Base-by-base conservation (phyloP, 2,113 vertebrate species). In the Formicarius rufipectus region DNA sequence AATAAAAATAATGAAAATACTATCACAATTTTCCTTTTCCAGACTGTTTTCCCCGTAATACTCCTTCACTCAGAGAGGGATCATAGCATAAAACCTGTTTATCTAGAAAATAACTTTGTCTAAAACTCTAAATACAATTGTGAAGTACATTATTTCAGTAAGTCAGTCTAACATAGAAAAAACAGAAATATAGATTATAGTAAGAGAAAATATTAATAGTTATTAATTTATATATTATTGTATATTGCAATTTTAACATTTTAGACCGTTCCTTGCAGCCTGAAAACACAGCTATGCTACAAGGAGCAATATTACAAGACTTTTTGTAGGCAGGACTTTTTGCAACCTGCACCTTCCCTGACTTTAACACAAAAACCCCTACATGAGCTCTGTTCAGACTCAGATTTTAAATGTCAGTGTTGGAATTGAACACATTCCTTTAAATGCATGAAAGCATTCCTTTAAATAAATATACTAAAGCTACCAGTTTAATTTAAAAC, bases 401-500 rank as follows among this genome's bases (percentile, higher is more conserved):
- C 27, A 63, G 39, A 77, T 74, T 93, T 91, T 93, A 85, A 83
- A 59, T 15, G n/a, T 72, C 80, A 89, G 21, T 52, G 74, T 67
- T 71, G 81, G 87, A 95, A 84, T 19, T 62, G 68, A 95, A 82
- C 35, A 89, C 76, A 63, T 71, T 84, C 68, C 52, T 93, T 86
- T 42, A 88, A 76, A 94, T 60, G 30, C 72, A 90, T 19, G 28
- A 90, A 96, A 90, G 90, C n/a, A 83, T 71, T 88, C 72, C 42
- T 81, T 95, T 77, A 87, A 89, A 89, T 90, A 87, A 78, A 72
- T 60, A 92, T 20, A 17, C 33, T 92, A 88, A 80, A 76, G 68
- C 72, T 91, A 96, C 56, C 44, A 77, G 55, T 80, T 91, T 83
- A 85, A 93, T 91, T 95, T 96, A 80, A 94, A 94, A 91, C 93